These are phyloP conservation scores for Cheilosia pagana DNA, from an alignment of 2,888 invertebrate genomes.

Conservation along the genomic window DNA sequence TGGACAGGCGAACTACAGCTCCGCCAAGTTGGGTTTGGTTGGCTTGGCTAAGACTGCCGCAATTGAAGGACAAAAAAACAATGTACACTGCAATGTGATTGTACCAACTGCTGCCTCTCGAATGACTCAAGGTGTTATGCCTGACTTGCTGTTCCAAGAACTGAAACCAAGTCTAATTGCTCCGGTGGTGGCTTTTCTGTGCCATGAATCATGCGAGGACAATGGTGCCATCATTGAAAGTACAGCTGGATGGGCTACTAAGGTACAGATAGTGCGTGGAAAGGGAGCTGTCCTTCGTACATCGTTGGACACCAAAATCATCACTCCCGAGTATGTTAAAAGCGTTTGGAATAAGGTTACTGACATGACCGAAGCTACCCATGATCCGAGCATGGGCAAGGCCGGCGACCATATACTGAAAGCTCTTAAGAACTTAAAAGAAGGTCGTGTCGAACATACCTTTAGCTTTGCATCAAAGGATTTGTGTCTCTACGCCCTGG, in stretches of 20 bases:
- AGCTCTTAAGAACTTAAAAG: conserved; percentile 82
- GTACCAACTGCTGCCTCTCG: conserved; percentile 97
- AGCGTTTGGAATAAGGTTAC: conserved; percentile 92
- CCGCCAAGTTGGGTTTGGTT: conserved; percentile 96
- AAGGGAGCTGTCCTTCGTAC: conserved; percentile 86
- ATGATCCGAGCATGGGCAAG: conserved; percentile 85
- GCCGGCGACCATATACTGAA: conserved; percentile 86
- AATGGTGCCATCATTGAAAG: conserved; percentile 92
- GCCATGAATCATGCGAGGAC: conserved; percentile 94
- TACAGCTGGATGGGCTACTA: conserved; percentile 93
- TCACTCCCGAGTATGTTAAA: conserved; percentile 92
- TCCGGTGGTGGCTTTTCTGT: conserved; percentile 89
- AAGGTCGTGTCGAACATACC: conserved; percentile 79
- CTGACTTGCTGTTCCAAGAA: conserved; percentile 94
- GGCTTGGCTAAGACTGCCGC: conserved; percentile 96
- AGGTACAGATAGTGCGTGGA: conserved; percentile 85
- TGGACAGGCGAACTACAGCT: conserved; percentile 96
- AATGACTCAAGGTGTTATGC: conserved; percentile 95
- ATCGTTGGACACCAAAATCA: conserved; percentile 85
- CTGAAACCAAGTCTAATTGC: conserved; percentile 85
- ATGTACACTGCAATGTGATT: conserved; percentile 95
- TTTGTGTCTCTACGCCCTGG: conserved; percentile 94
- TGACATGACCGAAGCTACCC: conserved; percentile 89
- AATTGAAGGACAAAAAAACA: conserved; percentile 95
- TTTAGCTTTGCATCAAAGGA: conserved; percentile 87